Conservation (phyloP, 2,888 invertebrate genomes). For the Trisateles emortualis region DNA sequence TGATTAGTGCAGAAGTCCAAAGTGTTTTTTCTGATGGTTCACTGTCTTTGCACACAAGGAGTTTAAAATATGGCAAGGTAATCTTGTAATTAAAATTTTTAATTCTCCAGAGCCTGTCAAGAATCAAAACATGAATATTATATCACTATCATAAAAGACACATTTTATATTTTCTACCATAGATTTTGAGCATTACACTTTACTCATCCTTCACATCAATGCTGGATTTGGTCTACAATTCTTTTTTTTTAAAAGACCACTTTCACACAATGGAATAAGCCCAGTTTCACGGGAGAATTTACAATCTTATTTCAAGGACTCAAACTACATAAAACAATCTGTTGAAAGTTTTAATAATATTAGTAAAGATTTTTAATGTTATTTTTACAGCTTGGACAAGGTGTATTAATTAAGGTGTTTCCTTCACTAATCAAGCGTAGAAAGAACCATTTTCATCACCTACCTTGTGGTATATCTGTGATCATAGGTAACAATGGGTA, state of each 20-base stretch:
- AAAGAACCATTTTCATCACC: conserved; percentile 98
- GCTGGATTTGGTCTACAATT: no score
- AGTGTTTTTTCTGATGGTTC: conserved; percentile 96
- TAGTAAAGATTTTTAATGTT: neutral
- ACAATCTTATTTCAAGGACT: no score
- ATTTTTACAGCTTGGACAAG: conserved; percentile 91
- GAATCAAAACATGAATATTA: no score
- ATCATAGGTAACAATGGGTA: conserved; percentile 99
- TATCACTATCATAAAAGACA: no score
- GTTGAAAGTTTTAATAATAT: neutral
- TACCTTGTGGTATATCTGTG: conserved; percentile 96
- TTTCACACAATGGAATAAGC: no score
- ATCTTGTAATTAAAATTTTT: neutral
- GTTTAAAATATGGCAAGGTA: conserved; percentile 98
- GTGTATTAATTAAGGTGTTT: conserved; percentile 95
- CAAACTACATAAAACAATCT: no score
- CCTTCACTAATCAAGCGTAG: conserved; percentile 96
- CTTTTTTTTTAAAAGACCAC: no score
- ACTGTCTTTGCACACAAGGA: conserved; percentile 97
- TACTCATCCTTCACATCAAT: no score
- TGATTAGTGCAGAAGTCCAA: conserved; percentile 99
- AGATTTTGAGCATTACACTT: no score
- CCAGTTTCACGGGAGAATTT: no score
- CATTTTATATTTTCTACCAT: no score
- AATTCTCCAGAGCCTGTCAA: no score